Evolutionary conservation across 2,888 invertebrate species (phyloP), one percentile per base, ranked within the genome.

Genomic region (Branchellion lobata): DNA sequence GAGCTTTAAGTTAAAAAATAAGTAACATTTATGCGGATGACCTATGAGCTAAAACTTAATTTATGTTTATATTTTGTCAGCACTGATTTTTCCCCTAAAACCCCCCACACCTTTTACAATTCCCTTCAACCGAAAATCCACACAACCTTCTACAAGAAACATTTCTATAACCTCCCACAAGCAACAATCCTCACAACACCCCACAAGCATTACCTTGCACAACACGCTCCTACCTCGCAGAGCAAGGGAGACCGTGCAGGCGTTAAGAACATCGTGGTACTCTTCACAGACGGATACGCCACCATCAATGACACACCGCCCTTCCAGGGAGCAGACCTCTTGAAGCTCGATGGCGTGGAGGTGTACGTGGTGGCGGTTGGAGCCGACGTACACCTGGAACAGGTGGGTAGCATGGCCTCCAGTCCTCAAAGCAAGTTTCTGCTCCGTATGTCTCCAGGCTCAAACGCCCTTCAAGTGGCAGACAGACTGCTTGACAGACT

Each of bases 221-320:
- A n/a, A n/a, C n/a, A n/a, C n/a, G n/a, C n/a, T n/a, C n/a, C n/a
- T n/a, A n/a, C n/a, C n/a, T n/a, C 34, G 3, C 14, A 73, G 76
- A 65, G 21, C n/a, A 65, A 51, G 8, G 81, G 81, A n/a, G 81
- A 79, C 75, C 40, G 81, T 3, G 33, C 79, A 2, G 79, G 51
- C 18, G 81, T 81, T 21, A 57, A 18, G 51, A 81, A 81, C 75
- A 34, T 53, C 0, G 29, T 81, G 27, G 29, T 81, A 31, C 34
- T 81, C 8, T 40, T 81, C 21, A 81, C 81, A 8, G 81, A 81
- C 40, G 81, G 81, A 3, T 81, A 79, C 71, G 34, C 79, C 36
- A 81, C 57, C 57, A 74, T 79, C 36, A 68, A 79, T 47, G 47
- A 61, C 11, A 33, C 31, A 21, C 5, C 36, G 3, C 51, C 81